Conservation (phyloP, 92 coral and sea anemone genomes). For the Epizoanthus stellaris region DNA sequence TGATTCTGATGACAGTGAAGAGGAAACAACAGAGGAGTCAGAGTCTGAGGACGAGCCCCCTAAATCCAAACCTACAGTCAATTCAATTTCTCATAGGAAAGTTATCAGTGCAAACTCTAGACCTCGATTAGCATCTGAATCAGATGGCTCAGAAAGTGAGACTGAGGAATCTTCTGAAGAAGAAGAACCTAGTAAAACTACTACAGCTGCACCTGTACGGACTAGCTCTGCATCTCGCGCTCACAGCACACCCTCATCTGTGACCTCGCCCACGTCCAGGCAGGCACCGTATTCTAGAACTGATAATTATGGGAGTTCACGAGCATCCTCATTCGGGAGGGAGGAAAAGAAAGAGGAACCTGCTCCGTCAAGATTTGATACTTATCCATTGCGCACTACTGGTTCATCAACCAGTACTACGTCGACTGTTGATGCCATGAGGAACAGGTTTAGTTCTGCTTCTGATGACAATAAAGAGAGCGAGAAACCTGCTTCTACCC, state of each 20-base stretch:
- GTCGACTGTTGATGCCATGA: conserved; percentile 35
- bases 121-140: conserved; percentile 39
- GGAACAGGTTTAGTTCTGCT: conserved; percentile 33
- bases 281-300: conserved; percentile 5
- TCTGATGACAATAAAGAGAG: conserved; percentile 40
- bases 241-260: conserved; percentile 65
- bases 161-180: conserved; percentile 47
- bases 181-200: conserved; percentile 44
- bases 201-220: conserved; percentile 50
- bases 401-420: conserved; percentile 75
- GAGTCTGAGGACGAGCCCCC: conserved; percentile 66
- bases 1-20: conserved; percentile 77
- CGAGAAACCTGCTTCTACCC: conserved; percentile 50
- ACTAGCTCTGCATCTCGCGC: conserved; percentile 57
- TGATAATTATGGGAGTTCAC: conserved; percentile 34
- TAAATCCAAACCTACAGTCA: conserved; percentile 10
- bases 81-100: conserved; percentile 10
- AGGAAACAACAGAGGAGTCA: conserved; percentile 77
- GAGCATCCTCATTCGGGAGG: conserved; percentile 54
- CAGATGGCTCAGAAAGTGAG: conserved; percentile 58
- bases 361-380: conserved; percentile 59
- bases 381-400: conserved; percentile 74
- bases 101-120: neutral
- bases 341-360: conserved; percentile 68
- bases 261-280: conserved; percentile 50